phyloP scores from a whole-genome alignment of 2,113 vertebrate genomes.

The Myanophis thanlyinensis region DNA sequence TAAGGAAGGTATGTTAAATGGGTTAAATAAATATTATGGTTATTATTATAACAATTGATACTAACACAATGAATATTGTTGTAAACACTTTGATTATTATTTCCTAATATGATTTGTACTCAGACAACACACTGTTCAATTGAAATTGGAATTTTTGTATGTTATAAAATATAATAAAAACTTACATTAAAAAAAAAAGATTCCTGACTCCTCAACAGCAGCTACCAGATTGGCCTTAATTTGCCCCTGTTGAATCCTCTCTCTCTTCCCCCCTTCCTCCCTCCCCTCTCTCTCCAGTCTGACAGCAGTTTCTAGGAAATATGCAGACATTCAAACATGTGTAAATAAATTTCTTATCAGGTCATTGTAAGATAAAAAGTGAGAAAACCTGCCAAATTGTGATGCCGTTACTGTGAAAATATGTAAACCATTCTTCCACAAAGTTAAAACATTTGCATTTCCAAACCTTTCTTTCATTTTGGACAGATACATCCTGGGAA shows the following conservation, averaged over 20 bases:
- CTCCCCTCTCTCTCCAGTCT: not conserved
- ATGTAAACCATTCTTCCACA: slow-evolving; percentile 12
- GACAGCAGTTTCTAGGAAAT: slow-evolving; percentile 28
- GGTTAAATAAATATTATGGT: too few species aligned
- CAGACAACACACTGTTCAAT: too few species aligned
- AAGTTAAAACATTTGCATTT: slow-evolving; percentile 2
- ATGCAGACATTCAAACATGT: slow-evolving; percentile 12
- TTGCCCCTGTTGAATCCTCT: slow-evolving; percentile 1
- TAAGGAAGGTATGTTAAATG: too few species aligned
- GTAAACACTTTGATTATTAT: too few species aligned
- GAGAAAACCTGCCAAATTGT: slow-evolving; percentile 6
- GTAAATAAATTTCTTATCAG: slow-evolving; percentile 32
- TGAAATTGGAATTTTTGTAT: too few species aligned
- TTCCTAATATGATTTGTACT: too few species aligned
- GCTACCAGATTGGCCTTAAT: not conserved
- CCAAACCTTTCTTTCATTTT: not conserved
- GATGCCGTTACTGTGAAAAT: not conserved
- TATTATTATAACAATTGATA: too few species aligned
- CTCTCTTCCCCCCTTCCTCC: not conserved
- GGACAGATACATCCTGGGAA: not conserved
- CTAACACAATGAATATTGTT: too few species aligned
- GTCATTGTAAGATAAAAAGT: slow-evolving; percentile 18
- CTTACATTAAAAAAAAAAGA: too few species aligned
- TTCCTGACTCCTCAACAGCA: not conserved
- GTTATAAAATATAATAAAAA: too few species aligned